phyloP scores from a whole-genome alignment of 1,140 invertebrate genomes.

The Rhynchophorus ferrugineus region DNA sequence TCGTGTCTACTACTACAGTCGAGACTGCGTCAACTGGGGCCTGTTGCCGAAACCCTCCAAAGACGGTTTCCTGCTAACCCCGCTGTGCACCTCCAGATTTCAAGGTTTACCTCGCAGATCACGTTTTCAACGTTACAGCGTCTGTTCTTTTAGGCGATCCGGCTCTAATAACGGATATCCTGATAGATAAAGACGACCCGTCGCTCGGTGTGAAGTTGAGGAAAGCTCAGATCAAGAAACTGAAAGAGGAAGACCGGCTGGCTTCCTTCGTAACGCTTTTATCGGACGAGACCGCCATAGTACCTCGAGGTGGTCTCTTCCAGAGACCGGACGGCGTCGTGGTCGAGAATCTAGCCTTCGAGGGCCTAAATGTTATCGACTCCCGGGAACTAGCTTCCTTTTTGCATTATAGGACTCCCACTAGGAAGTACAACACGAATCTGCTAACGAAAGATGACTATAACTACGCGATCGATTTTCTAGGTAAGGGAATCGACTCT shows the following conservation, averaged over 20 bases:
- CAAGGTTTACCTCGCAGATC: too few relatives aligned
- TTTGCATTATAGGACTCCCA: slow-evolving; percentile 56
- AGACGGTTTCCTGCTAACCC: slow-evolving; percentile 50
- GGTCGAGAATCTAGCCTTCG: slow-evolving; percentile 59
- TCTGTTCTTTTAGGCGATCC: slow-evolving; percentile 44
- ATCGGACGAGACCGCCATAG: slow-evolving; percentile 57
- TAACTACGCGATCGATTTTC: slow-evolving; percentile 68
- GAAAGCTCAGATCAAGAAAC: slow-evolving; percentile 40
- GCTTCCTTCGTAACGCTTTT: slow-evolving; percentile 60
- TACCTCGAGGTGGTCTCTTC: slow-evolving; percentile 63
- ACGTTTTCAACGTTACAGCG: too few relatives aligned
- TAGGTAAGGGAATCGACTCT: slow-evolving; percentile 32
- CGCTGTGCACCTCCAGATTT: slow-evolving; percentile 46
- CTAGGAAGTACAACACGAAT: slow-evolving; percentile 64
- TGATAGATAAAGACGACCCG: slow-evolving; percentile 39
- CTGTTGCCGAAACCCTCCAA: slow-evolving; percentile 54
- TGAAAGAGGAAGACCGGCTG: slow-evolving; percentile 72
- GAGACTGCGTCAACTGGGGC: slow-evolving; percentile 60
- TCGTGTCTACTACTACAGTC: slow-evolving; percentile 62
- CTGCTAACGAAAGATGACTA: slow-evolving; percentile 62
- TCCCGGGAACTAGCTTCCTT: slow-evolving; percentile 57
- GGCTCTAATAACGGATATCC: slow-evolving; percentile 44
- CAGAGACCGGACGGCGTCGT: slow-evolving; percentile 56
- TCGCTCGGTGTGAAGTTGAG: slow-evolving; percentile 24
- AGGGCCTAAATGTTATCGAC: slow-evolving; percentile 53